Evolutionary conservation across 2,113 vertebrate genomes (phyloP).

Genomic region (Propithecus coquereli): DNA sequence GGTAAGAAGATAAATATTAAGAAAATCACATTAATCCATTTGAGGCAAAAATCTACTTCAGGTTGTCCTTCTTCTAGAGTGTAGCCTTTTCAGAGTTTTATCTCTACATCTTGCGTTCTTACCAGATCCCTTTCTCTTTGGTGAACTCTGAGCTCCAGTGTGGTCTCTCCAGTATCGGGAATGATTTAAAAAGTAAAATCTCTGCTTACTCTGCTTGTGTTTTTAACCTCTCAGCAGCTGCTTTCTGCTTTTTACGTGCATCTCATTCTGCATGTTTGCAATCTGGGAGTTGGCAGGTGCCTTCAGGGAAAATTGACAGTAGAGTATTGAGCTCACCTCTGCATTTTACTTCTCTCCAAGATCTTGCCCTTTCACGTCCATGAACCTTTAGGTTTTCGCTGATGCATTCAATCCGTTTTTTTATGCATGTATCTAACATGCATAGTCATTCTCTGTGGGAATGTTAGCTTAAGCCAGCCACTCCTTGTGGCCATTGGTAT

Average conservation of each 20-base stretch:
- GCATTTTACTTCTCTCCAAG: background rate
- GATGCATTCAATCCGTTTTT: background rate
- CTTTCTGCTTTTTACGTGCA: background rate
- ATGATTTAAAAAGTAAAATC: background rate
- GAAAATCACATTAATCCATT: background rate
- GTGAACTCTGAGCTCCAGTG: background rate
- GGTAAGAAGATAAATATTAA: background rate
- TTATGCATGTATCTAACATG: background rate
- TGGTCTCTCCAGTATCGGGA: background rate
- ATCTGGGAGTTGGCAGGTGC: background rate
- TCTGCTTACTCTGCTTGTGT: background rate
- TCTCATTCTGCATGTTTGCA: background rate
- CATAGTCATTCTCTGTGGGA: background rate
- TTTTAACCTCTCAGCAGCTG: background rate
- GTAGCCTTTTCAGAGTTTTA: background rate
- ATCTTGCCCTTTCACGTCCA: background rate
- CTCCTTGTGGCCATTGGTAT: background rate
- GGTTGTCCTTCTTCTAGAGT: background rate
- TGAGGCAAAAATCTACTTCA: background rate
- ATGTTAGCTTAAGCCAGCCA: background rate
- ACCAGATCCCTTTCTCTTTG: background rate
- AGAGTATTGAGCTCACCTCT: background rate
- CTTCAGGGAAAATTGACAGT: background rate
- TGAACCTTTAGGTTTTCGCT: background rate
- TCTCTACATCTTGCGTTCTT: background rate